These are phyloP conservation scores for Riparia riparia DNA, from an alignment of 2,113 vertebrate species.

Conservation along the genomic window DNA sequence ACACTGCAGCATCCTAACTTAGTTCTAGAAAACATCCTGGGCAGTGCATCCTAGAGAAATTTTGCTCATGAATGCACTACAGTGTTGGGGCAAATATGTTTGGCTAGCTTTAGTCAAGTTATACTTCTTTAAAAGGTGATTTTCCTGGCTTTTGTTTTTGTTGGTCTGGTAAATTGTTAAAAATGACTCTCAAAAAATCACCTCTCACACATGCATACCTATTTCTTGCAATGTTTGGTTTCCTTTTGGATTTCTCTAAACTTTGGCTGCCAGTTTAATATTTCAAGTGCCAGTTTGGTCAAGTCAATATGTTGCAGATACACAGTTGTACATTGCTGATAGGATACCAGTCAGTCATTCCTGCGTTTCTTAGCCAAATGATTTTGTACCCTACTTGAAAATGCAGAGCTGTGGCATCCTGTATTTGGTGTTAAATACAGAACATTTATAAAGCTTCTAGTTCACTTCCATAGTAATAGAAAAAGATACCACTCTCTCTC, in stretches of 20 bases:
- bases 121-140: neutral
- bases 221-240: conserved; percentile 6
- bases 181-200: conserved; percentile 1
- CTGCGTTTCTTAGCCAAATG: neutral
- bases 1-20: neutral
- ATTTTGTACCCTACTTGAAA: neutral
- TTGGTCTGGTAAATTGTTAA: neutral
- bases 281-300: neutral
- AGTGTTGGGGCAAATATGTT: neutral
- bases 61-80: neutral
- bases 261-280: neutral
- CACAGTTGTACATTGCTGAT: neutral
- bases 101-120: neutral
- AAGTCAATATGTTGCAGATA: neutral
- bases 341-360: neutral
- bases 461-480: neutral
- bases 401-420: neutral
- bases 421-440: neutral
- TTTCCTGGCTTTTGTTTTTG: neutral
- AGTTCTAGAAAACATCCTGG: neutral
- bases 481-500: neutral
- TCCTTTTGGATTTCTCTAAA: neutral
- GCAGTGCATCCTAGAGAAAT: neutral
- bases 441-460: neutral
- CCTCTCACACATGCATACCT: neutral